These are phyloP conservation scores for Nyctibius bracteatus DNA, from an alignment of 2,113 vertebrate species.

Conservation along the genomic window DNA sequence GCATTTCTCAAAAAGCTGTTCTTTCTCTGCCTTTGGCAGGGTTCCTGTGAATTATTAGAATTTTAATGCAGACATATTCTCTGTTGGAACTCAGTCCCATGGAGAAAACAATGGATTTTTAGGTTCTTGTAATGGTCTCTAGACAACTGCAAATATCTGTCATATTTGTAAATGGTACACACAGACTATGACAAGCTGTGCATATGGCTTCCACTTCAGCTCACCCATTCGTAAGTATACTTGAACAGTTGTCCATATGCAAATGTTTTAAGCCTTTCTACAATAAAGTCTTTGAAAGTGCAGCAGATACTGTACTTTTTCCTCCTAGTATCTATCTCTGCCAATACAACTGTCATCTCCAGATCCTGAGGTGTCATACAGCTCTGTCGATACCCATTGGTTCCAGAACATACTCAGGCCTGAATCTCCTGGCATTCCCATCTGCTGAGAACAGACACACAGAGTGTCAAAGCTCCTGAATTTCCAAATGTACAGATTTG, in stretches of 20 bases:
- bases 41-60: neutral
- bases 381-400: neutral
- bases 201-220: neutral
- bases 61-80: neutral
- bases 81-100: neutral
- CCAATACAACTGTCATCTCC: neutral
- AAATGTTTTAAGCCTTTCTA: neutral
- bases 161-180: neutral
- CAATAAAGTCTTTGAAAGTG: neutral
- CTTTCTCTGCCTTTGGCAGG: neutral
- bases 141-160: neutral
- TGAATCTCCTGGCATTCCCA: neutral
- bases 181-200: fast-evolving
- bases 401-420: neutral
- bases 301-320: neutral
- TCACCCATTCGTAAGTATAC: neutral
- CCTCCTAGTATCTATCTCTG: neutral
- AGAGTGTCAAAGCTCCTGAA: neutral
- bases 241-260: neutral
- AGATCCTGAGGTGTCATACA: neutral
- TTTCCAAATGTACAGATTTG: neutral
- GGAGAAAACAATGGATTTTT: neutral
- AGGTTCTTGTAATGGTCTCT: neutral
- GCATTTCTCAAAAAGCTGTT: neutral
- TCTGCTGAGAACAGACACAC: neutral